Evolutionary conservation across 2,888 invertebrate genomes (phyloP), one percentile per base, ranked within the genome.

Genomic region (Gasteruption jaculator): DNA sequence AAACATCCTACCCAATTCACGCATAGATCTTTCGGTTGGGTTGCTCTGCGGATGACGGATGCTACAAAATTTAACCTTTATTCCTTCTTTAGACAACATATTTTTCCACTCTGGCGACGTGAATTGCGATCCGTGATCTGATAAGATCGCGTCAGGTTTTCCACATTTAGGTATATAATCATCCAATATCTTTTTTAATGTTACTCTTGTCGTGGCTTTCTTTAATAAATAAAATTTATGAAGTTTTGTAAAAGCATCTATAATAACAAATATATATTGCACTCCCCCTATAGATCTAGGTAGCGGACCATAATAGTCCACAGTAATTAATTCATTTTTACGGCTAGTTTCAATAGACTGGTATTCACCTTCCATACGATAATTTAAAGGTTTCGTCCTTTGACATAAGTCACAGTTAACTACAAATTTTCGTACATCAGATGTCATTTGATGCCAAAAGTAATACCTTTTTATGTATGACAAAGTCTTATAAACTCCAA

Each of bases 1-100:
- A 40, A 52, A 52, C 6, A 52, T 36, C 16, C 47, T 11, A 2
- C 50, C 47, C 5, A 52, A 5, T 7, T 49, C 47, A n/a, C 43
- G 22, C 51, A 51, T 49, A 1, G 47, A 37, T 2, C 47, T 20
- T 14, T 52, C 52, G 1, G 44, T 38, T 7, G 44, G 47, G 19
- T 52, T 52, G 2, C 41, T 41, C 12, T 50, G 45, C 0, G 49
- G 48, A 16, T 52, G 45, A n/a, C 48, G 34, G 2, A 52, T 50
- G 0, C 44, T 43, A 6, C 38, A 44, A 40, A 33, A 43, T 5
- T 11, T 4, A 1, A 43, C 42, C n/a, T 37, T 33, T 15, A 49
- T 42, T 3, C 21, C 32, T 2, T 38, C 21, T 1, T 29, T 12
- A 4, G 26, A 24, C 1, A 46, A 14, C 16, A 15, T 16, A 2